Base-by-base conservation (phyloP, 1,140 invertebrate species). In the Diorhabda carinulata region DNA sequence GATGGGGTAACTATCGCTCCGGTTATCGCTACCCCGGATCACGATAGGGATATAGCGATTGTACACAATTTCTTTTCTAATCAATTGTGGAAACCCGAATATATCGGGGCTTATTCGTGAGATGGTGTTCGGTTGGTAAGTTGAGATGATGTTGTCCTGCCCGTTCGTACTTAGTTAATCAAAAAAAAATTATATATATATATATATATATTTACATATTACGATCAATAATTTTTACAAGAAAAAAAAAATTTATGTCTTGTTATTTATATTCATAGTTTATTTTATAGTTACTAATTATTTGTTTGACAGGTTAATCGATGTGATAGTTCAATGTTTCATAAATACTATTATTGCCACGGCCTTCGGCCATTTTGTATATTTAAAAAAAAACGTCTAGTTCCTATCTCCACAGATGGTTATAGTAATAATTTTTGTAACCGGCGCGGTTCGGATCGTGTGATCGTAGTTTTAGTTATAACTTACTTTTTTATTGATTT, bases 81-180 rank as follows among this genome's bases (percentile, higher is more conserved):
- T 76, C 85, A 86, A 74, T 76, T 86, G 43, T 86, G 85, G 85
- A 85, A 85, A 78, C 84, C 84, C 41, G 85, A 86, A 74, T 84
- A 85, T 69, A 85, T 85, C 57, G 79, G 79, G 57, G 77, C 79
- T 41, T 78, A 78, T 70, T 80, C 80, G 69, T 81, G 78, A 80
- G 61, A 58, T 41, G 25, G 63, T 10, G 43, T 41, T 63, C 43
- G 6, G 47, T 52, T n/a, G 47, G 47, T 52, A 52, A 52, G 47
- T 52, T 52, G 4, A 52, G 47, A 52, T 52, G 47, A 52, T 52
- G 4, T 25, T 52, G 47, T 52, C 10, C 44, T 6, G 62, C 43
- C 25, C 40, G 59, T 43, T 9, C 25, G 42, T 61, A 61, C n/a
- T 40, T 61, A 61, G 25, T 41, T 40, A 57, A 57, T 7, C 25